Evolutionary conservation across 2,888 invertebrate genomes (phyloP), one percentile per base, ranked within the genome.

Genomic region (Venusia cambrica): DNA sequence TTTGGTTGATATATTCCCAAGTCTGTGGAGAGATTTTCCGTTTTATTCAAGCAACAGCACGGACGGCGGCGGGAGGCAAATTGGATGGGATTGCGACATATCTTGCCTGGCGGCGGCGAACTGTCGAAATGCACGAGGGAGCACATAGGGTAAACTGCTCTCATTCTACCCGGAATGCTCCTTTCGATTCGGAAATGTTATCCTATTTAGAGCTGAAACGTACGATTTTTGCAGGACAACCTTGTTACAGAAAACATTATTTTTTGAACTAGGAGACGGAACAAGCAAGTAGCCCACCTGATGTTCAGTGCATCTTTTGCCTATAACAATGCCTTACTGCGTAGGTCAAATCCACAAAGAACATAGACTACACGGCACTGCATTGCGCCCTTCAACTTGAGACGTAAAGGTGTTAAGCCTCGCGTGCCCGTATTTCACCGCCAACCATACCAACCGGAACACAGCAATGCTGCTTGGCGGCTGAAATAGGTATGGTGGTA

Each of bases 51-150:
- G 73, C 70, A 72, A 71, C 69, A 71, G 73, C 65, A 66, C 65
- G 71, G 69, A 43, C 45, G 45, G 62, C 72, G 69, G 71, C 71
- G 71, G 72, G 65, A 78, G 73, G 77, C 73, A 80, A 84, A 83
- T 83, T 84, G 80, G 81, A 80, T 74, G 62, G 73, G 75, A 83
- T 79, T 81, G 81, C 75, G 79, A 81, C 78, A 79, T 78, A 83
- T 78, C 76, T 80, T 64, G 63, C 70, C 65, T 70, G 65, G 69
- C 72, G 70, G 69, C 66, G 62, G 66, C 58, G 64, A 73, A 70
- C 72, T 77, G 75, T 66, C 71, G 73, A 79, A 79, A 75, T 73
- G 73, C 73, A 71, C 74, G 65, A 56, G 72, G 67, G 69, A 72
- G 61, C 64, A 62, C 51, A 61, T 57, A 63, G 68, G 67, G 71